Base-by-base conservation (phyloP, 2,113 vertebrate species). In the Nerophis ophidion region DNA sequence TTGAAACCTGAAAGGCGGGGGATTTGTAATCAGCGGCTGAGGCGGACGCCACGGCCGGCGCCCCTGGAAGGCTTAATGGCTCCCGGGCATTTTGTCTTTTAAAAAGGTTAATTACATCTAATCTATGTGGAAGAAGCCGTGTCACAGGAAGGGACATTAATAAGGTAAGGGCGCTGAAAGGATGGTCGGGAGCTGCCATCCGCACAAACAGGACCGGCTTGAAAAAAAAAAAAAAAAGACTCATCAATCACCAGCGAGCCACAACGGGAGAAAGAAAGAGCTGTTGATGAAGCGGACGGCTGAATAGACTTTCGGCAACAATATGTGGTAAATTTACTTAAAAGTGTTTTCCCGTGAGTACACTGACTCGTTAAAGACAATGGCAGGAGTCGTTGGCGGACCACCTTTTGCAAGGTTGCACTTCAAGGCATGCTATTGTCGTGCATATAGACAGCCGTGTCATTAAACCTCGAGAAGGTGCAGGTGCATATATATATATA, bases 81-180 rank as follows among this genome's bases (percentile, higher is more conserved):
- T 56, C 61, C 58, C 59, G 60, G 54, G 72, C 56, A 69, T 80
- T 26, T 77, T 70, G 72, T 68, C 70, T 81, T 73, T 70, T 56
- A 53, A 87, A 87, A 88, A 89, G 83, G 85, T 90, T 87, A 89
- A 89, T 87, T 86, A 72, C 66, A 60, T 86, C 74, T 86, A 84
- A 83, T 90, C 81, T 77, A 76, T 81, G 75, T 82, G 81, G 40
- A 61, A 84, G 75, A 61, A 67, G 70, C 61, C 51, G 40, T 66
- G 33, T 76, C 68, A 74, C 62, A 75, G 64, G 75, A 33, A 57
- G 55, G 70, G 65, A 83, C 75, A 79, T 85, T 84, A 88, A 89
- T 86, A 88, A 85, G 76, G 74, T 58, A 63, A 61, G 63, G 61
- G 65, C 79, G 14, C 42, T 48, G 33, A 36, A 74, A 35, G 8